Base-by-base conservation (phyloP, 2,113 vertebrate genomes). In the Pelecanus crispus region DNA sequence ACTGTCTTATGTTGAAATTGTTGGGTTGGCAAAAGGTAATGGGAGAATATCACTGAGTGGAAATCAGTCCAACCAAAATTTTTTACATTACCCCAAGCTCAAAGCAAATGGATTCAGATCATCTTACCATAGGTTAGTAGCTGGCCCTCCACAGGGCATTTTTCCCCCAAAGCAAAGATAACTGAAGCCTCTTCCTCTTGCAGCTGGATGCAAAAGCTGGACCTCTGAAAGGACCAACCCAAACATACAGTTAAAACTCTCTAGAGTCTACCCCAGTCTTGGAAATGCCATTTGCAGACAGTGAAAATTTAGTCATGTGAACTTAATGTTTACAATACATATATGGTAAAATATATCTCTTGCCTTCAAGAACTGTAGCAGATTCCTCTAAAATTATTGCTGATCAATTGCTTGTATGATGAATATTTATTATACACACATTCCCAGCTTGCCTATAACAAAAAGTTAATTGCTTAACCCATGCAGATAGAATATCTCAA, bases 1-100 rank as follows among this genome's bases (percentile, higher is more conserved):
- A 26, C 17, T 40, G 17, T 19, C n/a, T 53, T 36, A 72, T 0
- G 0, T 11, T 44, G 13, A 61, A 15, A 34, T 40, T 2, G 10
- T 38, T 56, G 11, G 5, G 13, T 7, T 70, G 40, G 15, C 38
- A 75, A 70, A 67, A 79, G 21, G 32, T 20, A 65, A 44, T 3
- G 16, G 22, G 17, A 61, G 32, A 84, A 82, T 7, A 31, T 21
- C 34, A 17, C 28, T 21, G 14, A 31, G 17, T 25, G 16, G 36
- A 84, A 89, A 47, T 7, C 3, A 53, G 8, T 31, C 14, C 21
- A 63, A 38, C 0, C 6, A 53, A 79, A 63, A 55, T 49, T 11
- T 65, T 17, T 19, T 50, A 29, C 32, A 15, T 56, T 80, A 11
- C 6, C 53, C 18, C 13, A 77, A 25, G 36, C 6, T 62, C 44